Evolutionary conservation across 2,797 vertebrate genomes (phyloP).

Genomic region (Leptatherina wallacei): DNA sequence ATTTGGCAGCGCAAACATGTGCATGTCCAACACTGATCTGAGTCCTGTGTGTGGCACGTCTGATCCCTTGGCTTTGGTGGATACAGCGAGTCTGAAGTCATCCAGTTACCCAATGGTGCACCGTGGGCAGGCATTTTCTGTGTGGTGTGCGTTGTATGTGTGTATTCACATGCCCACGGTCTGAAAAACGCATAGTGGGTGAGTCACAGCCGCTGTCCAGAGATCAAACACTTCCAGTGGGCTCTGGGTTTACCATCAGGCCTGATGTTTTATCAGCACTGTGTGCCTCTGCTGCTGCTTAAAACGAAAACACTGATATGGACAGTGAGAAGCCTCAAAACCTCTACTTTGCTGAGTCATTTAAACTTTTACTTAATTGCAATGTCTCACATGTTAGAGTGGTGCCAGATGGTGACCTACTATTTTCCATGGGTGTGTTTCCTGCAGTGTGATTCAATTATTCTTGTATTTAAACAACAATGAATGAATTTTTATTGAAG

Average conservation of each 20-base stretch:
- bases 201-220: constrained; percentile 62
- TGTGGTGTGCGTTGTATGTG: constrained; percentile 47
- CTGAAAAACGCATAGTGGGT: constrained; percentile 52
- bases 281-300: constrained; percentile 49
- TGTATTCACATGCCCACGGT: constrained; percentile 43
- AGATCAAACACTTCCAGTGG: constrained; percentile 71
- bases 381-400: constrained; percentile 16
- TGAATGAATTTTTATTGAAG: neutral
- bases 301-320: constrained; percentile 43
- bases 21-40: constrained; percentile 54
- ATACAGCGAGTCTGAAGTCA: constrained; percentile 76
- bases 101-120: constrained; percentile 53
- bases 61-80: constrained; percentile 73
- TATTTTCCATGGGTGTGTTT: constrained; percentile 26
- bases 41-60: constrained; percentile 65
- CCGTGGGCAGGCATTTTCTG: constrained; percentile 50
- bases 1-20: constrained; percentile 58
- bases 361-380: constrained; percentile 18
- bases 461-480: constrained; percentile 2
- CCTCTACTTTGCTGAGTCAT: constrained; percentile 20
- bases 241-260: constrained; percentile 58
- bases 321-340: constrained; percentile 33
- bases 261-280: constrained; percentile 67
- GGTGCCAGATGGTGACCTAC: constrained; percentile 13
- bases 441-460: constrained; percentile 3